A percentile compares a stretch with the other conserved stretches of the same genome.
phyloP scores from a whole-genome alignment of 2,113 vertebrate species.

The Ia io region DNA sequence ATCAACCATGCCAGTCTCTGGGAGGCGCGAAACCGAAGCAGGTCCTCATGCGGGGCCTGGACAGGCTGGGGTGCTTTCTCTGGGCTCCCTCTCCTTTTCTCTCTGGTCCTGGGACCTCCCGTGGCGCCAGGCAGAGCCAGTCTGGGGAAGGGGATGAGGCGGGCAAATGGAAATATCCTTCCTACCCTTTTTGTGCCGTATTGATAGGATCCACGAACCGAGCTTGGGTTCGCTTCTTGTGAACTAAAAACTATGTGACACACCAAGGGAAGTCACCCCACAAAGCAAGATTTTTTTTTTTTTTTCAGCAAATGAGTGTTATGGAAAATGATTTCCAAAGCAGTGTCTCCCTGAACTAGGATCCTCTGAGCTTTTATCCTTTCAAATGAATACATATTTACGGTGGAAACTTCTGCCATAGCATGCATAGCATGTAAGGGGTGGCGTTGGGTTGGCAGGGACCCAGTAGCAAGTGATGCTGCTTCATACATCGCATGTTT shows the following conservation, averaged over 20 bases:
- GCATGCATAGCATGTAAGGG: neutral
- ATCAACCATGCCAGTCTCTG: neutral
- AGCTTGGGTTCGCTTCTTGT: neutral
- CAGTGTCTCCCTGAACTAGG: neutral
- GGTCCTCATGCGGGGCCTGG: neutral
- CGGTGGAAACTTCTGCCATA: neutral
- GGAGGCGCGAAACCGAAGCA: too few relatives aligned
- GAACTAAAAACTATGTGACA: neutral
- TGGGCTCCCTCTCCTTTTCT: fast-evolving
- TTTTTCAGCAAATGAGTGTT: neutral
- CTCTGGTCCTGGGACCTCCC: too few relatives aligned
- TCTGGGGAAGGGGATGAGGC: neutral
- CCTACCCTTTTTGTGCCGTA: neutral
- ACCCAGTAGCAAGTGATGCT: neutral
- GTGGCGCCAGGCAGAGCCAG: too few relatives aligned
- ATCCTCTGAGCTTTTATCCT: neutral
- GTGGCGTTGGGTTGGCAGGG: too few relatives aligned
- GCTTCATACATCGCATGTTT: neutral
- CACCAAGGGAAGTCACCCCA: neutral
- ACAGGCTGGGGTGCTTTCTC: neutral
- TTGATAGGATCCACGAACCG: neutral
- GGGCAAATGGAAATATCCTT: neutral
- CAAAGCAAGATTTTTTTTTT: neutral
- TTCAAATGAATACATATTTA: neutral
- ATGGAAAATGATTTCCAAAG: neutral